phyloP scores from a whole-genome alignment of 2,888 invertebrate genomes.

The Trachelus stipa region DNA sequence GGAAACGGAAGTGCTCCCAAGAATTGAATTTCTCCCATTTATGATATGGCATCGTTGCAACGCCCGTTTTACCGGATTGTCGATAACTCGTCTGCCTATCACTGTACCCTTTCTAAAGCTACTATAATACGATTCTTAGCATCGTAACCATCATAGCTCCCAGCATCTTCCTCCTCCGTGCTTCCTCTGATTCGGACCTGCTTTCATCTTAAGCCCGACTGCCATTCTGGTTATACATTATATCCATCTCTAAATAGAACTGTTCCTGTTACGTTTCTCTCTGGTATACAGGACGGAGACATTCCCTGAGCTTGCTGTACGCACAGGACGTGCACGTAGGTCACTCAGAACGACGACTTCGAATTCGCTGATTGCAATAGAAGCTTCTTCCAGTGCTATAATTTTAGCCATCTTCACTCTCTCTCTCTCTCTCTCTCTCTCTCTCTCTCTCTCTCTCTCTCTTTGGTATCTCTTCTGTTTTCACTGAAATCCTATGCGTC shows the following conservation, averaged over 20 bases:
- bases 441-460: no score
- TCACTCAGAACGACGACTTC: not conserved
- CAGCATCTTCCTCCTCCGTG: not conserved
- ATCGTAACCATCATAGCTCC: no score
- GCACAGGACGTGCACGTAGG: not conserved
- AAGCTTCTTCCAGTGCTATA: not conserved
- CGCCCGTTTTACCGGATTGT: not conserved
- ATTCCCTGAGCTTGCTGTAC: not conserved
- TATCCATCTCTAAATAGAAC: not conserved
- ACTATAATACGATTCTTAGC: not conserved
- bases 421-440: no score
- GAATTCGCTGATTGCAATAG: not conserved
- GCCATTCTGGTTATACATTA: not conserved
- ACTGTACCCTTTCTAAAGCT: no score
- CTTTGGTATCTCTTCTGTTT: not conserved
- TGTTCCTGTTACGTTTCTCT: not conserved
- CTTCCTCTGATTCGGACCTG: not conserved
- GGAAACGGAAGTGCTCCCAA: not conserved
- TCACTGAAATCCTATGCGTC: not conserved
- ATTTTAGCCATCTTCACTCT: not conserved
- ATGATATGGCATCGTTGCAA: not conserved
- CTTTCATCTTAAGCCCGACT: not conserved
- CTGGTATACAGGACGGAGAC: not conserved
- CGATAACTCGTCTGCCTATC: not conserved
- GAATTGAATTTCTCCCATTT: not conserved